Percentiles rank a stretch among this genome's conserved stretches.
Evolutionary conservation across 2,888 invertebrate genomes (phyloP).

Genomic region (Agrilus mali): DNA sequence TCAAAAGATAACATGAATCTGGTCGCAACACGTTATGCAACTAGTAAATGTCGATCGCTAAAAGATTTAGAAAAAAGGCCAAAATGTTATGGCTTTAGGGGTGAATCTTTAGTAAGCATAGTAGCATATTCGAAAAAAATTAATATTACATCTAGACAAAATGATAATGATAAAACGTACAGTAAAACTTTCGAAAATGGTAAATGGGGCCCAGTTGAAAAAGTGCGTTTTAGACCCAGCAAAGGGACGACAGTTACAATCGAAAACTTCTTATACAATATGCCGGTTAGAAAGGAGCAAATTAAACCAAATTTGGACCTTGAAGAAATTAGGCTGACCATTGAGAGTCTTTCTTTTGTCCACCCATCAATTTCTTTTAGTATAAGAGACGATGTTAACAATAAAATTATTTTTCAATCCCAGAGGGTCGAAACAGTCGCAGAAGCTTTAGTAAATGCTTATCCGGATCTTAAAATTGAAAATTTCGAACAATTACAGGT

Average conservation of each 20-base stretch:
- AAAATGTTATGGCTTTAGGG: constrained; percentile 51
- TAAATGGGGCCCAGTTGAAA: constrained; percentile 17
- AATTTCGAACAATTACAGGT: constrained; percentile 30
- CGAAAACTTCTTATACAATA: constrained; percentile 48
- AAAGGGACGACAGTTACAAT: constrained; percentile 62
- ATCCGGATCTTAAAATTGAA: constrained; percentile 31
- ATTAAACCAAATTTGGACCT: constrained; percentile 42
- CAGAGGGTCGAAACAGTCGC: constrained; percentile 42
- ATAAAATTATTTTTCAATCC: constrained; percentile 45
- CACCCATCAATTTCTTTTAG: constrained; percentile 54
- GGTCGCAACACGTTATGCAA: constrained; percentile 48
- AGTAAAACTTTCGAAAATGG: constrained; percentile 35
- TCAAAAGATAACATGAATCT: constrained; percentile 38
- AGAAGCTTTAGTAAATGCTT: constrained; percentile 38
- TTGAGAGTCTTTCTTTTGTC: constrained; percentile 52
- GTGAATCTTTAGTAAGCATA: constrained; percentile 55
- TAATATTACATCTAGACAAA: constrained; percentile 44
- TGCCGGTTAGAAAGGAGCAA: constrained; percentile 46
- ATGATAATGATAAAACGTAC: constrained; percentile 39
- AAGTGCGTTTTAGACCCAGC: constrained; percentile 40
- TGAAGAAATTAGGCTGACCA: constrained; percentile 42
- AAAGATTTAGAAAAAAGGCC: constrained; percentile 39
- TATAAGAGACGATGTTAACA: constrained; percentile 50
- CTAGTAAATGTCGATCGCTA: constrained; percentile 48
- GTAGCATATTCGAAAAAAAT: constrained; percentile 42